Evolutionary conservation across 2,888 invertebrate genomes (phyloP), one percentile per base, ranked within the genome.

Genomic region (Apotomis betuletana): DNA sequence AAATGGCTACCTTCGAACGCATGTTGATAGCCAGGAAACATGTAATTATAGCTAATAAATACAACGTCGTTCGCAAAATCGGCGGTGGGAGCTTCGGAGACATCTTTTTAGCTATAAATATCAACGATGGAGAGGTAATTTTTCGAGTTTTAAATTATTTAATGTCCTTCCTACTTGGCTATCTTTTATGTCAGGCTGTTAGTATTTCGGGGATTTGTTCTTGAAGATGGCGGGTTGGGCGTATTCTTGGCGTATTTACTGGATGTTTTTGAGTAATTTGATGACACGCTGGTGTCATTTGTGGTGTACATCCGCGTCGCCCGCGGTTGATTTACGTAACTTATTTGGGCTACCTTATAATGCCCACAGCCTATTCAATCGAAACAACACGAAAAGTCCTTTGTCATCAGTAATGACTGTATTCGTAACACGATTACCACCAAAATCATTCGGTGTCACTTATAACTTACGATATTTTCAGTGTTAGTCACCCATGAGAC

Each of bases 11-110:
- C 89, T 87, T 90, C 85, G 90, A 89, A 86, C 90, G 89, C 91
- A 89, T 90, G 89, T 89, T 90, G 88, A 81, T 86, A 82, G 81
- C 84, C 84, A 89, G 87, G 84, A 90, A 87, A 88, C 84, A 85
- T 84, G 79, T 89, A 83, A 81, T 89, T 81, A 82, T 98, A 90
- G 97, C 97, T 90, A 97, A 97, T 85, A 98, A 97, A 94, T 99
- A 98, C 94, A 96, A 98, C 90, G 95, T 99, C 87, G 96, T 98
- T 88, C 96, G 98, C 83, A 99, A 98, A 96, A 98, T 99, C 91
- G 98, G 99, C 85, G 98, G 98, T 93, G 99, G 99, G 81, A 99
- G 99, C 79, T 99, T 99, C 91, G 99, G 99, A 87, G 99, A 99
- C 94, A 99, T 99, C 91, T 99, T 98, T 94, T 95, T 99, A 90